A percentile compares a stretch with the other conserved stretches of the same genome.
Evolutionary conservation across 2,797 vertebrate species (phyloP).

Genomic region (Crenichthys baileyi): DNA sequence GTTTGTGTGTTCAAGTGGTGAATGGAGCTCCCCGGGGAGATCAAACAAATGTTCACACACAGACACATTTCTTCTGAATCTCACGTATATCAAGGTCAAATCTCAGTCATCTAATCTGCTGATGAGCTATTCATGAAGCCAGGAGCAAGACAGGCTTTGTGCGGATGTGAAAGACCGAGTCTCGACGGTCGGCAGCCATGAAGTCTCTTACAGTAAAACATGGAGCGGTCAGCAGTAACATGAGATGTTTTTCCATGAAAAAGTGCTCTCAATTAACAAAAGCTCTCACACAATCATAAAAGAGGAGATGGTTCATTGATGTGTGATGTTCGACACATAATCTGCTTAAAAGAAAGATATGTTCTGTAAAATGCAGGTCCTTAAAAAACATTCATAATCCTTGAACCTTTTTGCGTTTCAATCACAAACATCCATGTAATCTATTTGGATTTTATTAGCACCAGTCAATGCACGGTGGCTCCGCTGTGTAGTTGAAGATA

Average conservation of each 20-base stretch:
- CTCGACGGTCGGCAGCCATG: conserved; percentile 7
- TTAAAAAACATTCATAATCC: neutral
- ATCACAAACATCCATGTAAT: neutral
- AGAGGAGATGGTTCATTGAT: neutral
- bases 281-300: neutral
- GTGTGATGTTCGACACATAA: neutral
- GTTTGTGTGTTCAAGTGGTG: conserved; percentile 60
- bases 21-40: conserved; percentile 49
- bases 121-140: conserved; percentile 29
- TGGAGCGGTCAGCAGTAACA: neutral
- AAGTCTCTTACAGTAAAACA: conserved; percentile 10
- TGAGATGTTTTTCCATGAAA: conserved; percentile 11
- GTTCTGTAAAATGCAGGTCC: neutral
- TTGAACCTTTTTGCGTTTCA: neutral
- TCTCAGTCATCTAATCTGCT: conserved; percentile 42
- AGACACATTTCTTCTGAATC: conserved; percentile 21
- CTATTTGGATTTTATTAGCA: no score
- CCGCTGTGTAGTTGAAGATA: no score
- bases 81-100: conserved; percentile 44
- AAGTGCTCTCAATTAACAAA: conserved; percentile 1
- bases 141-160: conserved; percentile 38
- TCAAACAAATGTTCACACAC: conserved; percentile 7
- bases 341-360: neutral
- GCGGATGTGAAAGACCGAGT: conserved; percentile 8
- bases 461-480: no score